Base-by-base conservation (phyloP, 2,888 invertebrate genomes). In the Hydrotaea cyrtoneurina region DNA sequence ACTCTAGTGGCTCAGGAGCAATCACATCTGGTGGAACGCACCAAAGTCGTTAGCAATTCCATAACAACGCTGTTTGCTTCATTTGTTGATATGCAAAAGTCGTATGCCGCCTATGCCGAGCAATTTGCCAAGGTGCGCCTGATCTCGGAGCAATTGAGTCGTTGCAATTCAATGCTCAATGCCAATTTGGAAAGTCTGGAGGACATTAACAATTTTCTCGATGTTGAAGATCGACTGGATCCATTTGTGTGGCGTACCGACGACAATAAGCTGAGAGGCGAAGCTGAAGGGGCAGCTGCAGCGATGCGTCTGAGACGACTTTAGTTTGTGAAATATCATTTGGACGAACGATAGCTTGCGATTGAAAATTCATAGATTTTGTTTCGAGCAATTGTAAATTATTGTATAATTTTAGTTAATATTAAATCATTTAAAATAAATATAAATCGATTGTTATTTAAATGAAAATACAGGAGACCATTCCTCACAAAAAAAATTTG, bases 201-300 rank as follows among this genome's bases (percentile, higher is more conserved):
- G 90, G 95, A 95, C 17, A 93, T 98, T 62, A 98, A 98, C 90
- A 95, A 96, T 88, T 93, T 96, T 86, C 93, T 98, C 43, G 97
- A 98, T 31, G 94, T 96, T 69, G 96, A 96, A 19, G 96, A 97
- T 87, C 94, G 97, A 15, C 92, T 98, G 55, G 97, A 98, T 90
- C 97, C 98, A 0, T 98, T 98, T 90, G 95, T 96, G 0, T 97
- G 97, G 97, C 96, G 95, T n/a, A 96, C 96, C 13, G 95, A 96
- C 87, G 90, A 91, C 39, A 90, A 89, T 71, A 90, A 90, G 79
- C 86, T 89, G 3, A 80, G 87, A 3, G 90, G 90, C 17, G 89
- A 89, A 79, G 90, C 90, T 0, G 90, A 90, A 55, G 89, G 90
- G 5, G 84, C 85, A 3, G 78, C 72, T 15, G 66, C 80, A 0